Conservation (phyloP, 2,888 invertebrate genomes). For the Pollenia griseotomentosa region DNA sequence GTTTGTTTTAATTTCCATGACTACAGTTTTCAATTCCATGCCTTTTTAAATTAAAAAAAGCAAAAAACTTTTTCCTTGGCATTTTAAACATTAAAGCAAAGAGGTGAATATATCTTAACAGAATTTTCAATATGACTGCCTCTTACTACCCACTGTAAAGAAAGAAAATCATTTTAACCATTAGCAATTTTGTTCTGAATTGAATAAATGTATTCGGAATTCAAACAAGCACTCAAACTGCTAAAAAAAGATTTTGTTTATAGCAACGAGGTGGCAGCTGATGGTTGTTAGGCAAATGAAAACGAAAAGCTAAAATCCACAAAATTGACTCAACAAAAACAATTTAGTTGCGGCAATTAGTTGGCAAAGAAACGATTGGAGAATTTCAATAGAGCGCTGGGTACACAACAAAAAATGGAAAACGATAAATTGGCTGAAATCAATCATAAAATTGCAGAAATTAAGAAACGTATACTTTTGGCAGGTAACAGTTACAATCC, state of each 20-base stretch:
- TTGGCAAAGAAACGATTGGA: conserved; percentile 35
- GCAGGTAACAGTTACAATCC: conserved; percentile 86
- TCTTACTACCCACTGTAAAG: neutral
- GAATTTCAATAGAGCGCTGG: conserved; percentile 7
- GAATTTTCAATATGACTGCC: neutral
- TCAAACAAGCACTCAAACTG: neutral
- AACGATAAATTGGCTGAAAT: conserved; percentile 81
- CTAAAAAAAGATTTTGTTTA: conserved; percentile 45
- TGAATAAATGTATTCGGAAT: neutral
- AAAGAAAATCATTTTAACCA: neutral
- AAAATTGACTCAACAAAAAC: conserved; percentile 56
- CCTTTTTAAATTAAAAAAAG: too few relatives aligned
- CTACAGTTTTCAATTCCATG: too few relatives aligned
- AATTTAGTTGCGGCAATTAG: conserved; percentile 46
- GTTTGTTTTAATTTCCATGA: too few relatives aligned
- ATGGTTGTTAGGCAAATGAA: conserved; percentile 58
- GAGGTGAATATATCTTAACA: neutral
- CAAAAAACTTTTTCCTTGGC: too few relatives aligned
- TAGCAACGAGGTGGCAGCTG: conserved; percentile 55
- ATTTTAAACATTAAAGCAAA: neutral
- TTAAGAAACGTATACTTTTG: conserved; percentile 93
- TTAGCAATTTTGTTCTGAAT: neutral
- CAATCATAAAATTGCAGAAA: conserved; percentile 92
- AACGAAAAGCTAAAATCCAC: conserved; percentile 4
- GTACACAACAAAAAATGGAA: conserved; percentile 76